Conservation (phyloP, 2,888 invertebrate genomes). For the Phragmatobia fuliginosa region DNA sequence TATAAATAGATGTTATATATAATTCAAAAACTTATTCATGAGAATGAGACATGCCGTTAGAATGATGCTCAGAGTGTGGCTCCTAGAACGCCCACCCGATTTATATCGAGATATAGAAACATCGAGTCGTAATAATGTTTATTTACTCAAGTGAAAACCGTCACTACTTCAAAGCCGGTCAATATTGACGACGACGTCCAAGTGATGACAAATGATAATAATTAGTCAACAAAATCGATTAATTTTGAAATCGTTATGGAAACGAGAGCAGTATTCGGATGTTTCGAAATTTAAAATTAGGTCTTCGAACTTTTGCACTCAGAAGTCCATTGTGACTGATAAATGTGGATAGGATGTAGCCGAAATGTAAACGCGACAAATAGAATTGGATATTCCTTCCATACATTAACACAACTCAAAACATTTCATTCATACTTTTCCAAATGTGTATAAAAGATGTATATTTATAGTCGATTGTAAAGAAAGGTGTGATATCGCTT, state of each 20-base stretch:
- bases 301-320: conserved; percentile 23
- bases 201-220: conserved; percentile 46
- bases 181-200: conserved; percentile 43
- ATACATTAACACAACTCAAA: too few relatives aligned
- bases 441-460: too few relatives aligned
- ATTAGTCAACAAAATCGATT: conserved; percentile 38
- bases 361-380: neutral
- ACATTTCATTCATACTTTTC: too few relatives aligned
- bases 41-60: conserved; percentile 19
- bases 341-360: too few relatives aligned
- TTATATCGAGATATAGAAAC: conserved; percentile 41
- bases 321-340: neutral
- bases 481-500: too few relatives aligned
- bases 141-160: conserved; percentile 43
- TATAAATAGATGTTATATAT: neutral
- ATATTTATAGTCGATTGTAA: too few relatives aligned
- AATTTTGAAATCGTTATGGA: conserved; percentile 39
- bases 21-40: neutral
- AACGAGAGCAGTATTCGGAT: conserved; percentile 15
- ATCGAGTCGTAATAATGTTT: conserved; percentile 39
- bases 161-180: conserved; percentile 49
- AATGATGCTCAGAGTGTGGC: conserved; percentile 25
- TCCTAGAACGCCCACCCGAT: conserved; percentile 44
- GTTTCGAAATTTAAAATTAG: conserved; percentile 23
- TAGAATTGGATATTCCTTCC: neutral